These are phyloP conservation scores for Patagioenas fasciata DNA, from an alignment of 2,113 vertebrate genomes.

Conservation along the genomic window DNA sequence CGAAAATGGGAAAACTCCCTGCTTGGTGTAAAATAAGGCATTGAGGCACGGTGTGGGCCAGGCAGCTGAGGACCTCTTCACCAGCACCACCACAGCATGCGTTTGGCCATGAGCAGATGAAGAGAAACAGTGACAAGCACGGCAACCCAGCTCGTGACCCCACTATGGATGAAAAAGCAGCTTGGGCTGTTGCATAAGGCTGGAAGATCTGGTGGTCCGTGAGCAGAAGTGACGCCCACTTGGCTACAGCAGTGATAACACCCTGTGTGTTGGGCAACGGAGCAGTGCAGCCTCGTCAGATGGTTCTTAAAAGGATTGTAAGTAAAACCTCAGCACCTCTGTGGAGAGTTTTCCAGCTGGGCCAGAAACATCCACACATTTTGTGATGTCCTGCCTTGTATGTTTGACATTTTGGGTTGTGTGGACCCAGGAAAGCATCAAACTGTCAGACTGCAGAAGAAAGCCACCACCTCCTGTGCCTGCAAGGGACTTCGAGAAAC, in stretches of 20 bases:
- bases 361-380: background rate
- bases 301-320: background rate
- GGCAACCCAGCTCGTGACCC: background rate
- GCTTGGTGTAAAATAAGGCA: background rate
- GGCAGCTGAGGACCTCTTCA: background rate
- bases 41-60: background rate
- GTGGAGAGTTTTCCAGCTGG: background rate
- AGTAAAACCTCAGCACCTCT: background rate
- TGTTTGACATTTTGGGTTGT: background rate
- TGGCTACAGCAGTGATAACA: background rate
- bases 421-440: background rate
- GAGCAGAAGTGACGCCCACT: background rate
- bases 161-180: background rate
- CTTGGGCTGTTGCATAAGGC: background rate
- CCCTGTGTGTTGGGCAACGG: rapidly evolving
- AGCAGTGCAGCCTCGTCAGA: rapidly evolving
- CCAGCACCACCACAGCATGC: background rate
- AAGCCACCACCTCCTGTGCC: background rate
- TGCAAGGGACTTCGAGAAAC: background rate
- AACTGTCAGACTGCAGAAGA: background rate
- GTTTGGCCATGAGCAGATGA: background rate
- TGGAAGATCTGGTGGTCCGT: background rate
- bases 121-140: background rate
- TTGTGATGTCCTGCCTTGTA: background rate
- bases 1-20: background rate